A percentile compares a stretch with the other conserved stretches of the same genome.
phyloP scores from a whole-genome alignment of 2,797 vertebrate species.

The Morelia viridis region DNA sequence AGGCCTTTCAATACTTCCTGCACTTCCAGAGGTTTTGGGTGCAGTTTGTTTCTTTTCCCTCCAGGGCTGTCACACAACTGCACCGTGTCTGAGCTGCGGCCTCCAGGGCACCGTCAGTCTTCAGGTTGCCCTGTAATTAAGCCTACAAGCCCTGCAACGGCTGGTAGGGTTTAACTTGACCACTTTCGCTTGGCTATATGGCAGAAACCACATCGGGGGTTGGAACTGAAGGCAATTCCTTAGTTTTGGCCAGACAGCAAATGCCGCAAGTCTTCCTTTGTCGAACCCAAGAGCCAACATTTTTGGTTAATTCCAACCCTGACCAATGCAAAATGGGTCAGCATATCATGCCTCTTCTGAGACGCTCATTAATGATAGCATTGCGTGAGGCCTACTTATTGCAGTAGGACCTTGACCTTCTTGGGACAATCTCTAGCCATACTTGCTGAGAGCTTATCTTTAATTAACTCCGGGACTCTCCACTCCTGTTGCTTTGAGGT shows the following conservation, averaged over 20 bases:
- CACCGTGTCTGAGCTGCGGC: background rate
- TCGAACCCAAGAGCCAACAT: background rate
- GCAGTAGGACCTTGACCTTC: background rate
- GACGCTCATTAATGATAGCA: background rate
- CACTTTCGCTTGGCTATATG: background rate
- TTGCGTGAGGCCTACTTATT: background rate
- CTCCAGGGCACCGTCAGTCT: accelerated
- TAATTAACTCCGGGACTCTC: background rate
- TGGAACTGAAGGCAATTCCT: background rate
- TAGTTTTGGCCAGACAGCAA: background rate
- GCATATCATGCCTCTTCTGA: background rate
- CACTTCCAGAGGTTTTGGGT: background rate
- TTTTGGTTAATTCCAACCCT: background rate
- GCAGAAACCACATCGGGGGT: background rate
- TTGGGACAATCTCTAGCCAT: background rate
- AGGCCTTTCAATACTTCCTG: background rate
- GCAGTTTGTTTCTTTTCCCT: background rate
- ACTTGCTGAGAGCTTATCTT: background rate
- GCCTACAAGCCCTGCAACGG: background rate
- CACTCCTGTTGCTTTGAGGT: background rate
- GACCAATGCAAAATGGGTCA: background rate
- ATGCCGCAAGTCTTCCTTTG: slow-evolving; percentile 8
- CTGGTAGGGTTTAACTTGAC: background rate
- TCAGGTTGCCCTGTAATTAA: background rate
- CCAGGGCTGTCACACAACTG: background rate